Evolutionary conservation across 2,797 vertebrate species (phyloP).

Genomic region (Acomys russatus): DNA sequence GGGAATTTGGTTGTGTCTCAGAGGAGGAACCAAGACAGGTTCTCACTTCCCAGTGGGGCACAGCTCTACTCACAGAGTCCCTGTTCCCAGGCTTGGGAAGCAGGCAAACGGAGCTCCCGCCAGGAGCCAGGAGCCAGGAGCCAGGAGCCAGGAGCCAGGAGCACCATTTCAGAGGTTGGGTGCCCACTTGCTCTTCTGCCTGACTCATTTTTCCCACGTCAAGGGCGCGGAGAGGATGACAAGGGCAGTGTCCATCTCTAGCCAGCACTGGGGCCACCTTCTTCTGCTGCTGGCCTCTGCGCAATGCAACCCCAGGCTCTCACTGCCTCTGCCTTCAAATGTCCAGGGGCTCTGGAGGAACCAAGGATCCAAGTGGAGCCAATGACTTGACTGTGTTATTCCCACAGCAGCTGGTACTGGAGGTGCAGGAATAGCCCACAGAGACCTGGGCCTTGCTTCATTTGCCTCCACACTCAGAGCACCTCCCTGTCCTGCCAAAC

Average conservation of each 20-base stretch:
- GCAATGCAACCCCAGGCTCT: not conserved
- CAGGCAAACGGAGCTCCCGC: not conserved
- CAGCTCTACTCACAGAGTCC: not conserved
- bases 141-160: not conserved
- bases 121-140: not conserved
- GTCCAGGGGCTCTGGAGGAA: not conserved
- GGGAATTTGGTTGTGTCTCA: slow-evolving; percentile 25
- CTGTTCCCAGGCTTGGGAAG: not conserved
- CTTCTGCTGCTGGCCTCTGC: not conserved
- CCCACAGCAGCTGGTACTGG: not conserved
- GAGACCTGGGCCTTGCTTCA: not conserved
- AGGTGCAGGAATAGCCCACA: accelerated
- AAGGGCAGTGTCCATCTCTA: not conserved
- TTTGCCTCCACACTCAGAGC: not conserved
- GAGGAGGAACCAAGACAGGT: slow-evolving; percentile 69
- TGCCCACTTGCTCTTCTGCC: not conserved
- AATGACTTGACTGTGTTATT: not conserved
- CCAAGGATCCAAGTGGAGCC: not conserved
- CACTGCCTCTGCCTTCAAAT: not conserved
- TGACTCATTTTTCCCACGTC: accelerated
- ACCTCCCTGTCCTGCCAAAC: no score
- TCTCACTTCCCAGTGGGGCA: slow-evolving; percentile 57
- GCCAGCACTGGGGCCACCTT: no score
- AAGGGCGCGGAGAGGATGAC: not conserved
- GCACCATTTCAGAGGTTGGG: no score